Percentiles rank a stretch among this genome's conserved stretches.
Evolutionary conservation across 2,888 invertebrate species (phyloP).

Genomic region (Heliconius cydno): DNA sequence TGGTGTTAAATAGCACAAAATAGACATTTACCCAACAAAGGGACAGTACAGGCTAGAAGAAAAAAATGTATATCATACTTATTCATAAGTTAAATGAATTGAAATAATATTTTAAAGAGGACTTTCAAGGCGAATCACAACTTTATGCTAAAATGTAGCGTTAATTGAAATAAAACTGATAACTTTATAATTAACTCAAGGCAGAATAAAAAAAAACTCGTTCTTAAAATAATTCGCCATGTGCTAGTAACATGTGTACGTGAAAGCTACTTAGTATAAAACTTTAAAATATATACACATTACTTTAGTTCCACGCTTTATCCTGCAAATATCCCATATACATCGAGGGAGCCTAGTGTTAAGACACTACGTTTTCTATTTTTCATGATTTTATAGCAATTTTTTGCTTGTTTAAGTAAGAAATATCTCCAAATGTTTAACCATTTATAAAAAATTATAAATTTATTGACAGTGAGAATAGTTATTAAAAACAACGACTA

Average conservation of each 20-base stretch:
- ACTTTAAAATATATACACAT: neutral
- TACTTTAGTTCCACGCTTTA: neutral
- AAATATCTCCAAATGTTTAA: too few species aligned
- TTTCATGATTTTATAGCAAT: too few species aligned
- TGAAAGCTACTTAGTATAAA: neutral
- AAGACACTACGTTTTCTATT: too few species aligned
- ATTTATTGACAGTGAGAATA: too few species aligned
- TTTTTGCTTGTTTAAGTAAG: too few species aligned
- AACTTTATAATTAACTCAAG: constrained; percentile 13
- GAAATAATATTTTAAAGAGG: constrained; percentile 9
- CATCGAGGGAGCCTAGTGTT: too few species aligned
- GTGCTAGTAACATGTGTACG: constrained; percentile 1
- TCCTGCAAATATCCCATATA: too few species aligned
- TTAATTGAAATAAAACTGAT: constrained; percentile 8
- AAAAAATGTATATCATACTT: neutral
- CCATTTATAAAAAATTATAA: too few species aligned
- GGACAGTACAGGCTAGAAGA: too few species aligned
- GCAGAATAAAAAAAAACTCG: neutral
- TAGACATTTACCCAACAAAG: too few species aligned
- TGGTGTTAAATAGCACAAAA: too few species aligned
- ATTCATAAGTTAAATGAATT: neutral
- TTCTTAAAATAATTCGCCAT: constrained; percentile 15
- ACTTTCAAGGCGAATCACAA: neutral
- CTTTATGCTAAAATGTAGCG: neutral
- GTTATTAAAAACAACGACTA: too few species aligned